phyloP scores from a whole-genome alignment of 2,888 invertebrate genomes.

The Biston betularia region DNA sequence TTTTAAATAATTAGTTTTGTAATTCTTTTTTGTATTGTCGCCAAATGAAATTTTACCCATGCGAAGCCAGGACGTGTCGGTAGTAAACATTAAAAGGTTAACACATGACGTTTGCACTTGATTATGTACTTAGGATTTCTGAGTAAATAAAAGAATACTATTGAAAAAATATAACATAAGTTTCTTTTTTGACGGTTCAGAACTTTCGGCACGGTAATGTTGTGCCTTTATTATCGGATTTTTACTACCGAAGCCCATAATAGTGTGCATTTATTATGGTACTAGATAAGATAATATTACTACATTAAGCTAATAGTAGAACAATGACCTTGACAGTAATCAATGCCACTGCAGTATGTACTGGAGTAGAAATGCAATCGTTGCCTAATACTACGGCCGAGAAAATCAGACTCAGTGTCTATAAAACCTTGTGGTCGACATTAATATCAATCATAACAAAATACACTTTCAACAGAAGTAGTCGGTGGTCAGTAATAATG shows the following conservation, averaged over 20 bases:
- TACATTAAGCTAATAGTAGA: conserved; percentile 23
- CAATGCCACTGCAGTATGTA: conserved; percentile 59
- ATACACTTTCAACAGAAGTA: conserved; percentile 48
- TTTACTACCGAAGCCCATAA: neutral
- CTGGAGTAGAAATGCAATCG: conserved; percentile 61
- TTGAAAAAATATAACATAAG: no score
- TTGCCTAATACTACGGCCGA: conserved; percentile 70
- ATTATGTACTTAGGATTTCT: no score
- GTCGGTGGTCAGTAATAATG: conserved; percentile 62
- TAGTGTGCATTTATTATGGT: neutral
- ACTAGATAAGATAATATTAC: neutral
- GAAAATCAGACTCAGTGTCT: conserved; percentile 75
- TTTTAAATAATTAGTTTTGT: no score
- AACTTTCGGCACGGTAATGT: no score
- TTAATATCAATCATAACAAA: conserved; percentile 65
- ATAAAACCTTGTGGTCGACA: conserved; percentile 73
- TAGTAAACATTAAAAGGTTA: no score
- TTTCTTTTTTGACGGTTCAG: no score
- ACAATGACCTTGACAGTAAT: conserved; percentile 69
- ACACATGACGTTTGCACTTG: no score
- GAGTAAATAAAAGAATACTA: no score
- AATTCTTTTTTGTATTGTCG: no score
- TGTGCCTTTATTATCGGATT: no score
- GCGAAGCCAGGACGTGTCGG: no score
- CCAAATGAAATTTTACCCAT: no score